Conservation (phyloP, 2,113 vertebrate genomes). For the Scomber colias region DNA sequence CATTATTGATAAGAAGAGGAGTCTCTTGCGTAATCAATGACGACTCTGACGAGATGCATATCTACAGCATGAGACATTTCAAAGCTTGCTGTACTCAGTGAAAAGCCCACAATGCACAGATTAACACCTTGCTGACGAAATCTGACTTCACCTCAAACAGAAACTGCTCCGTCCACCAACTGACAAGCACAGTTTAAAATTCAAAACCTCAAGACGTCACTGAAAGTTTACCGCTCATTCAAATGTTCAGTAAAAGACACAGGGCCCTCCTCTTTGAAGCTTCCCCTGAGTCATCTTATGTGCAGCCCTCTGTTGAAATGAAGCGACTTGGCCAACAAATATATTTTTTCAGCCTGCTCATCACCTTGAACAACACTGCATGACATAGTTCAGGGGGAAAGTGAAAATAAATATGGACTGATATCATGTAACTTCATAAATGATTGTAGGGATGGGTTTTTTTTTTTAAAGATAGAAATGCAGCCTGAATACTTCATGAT, state of each 20-base stretch:
- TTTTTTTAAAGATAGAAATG: not conserved
- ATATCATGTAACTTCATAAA: slow-evolving; percentile 29
- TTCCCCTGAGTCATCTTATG: slow-evolving; percentile 17
- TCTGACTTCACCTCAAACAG: slow-evolving; percentile 4
- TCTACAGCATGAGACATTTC: slow-evolving; percentile 16
- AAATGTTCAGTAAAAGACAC: not conserved
- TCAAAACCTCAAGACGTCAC: not conserved
- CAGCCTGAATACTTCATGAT: not conserved
- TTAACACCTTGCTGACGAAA: slow-evolving; percentile 33
- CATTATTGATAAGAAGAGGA: not conserved
- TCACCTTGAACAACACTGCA: slow-evolving; percentile 32
- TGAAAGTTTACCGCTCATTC: slow-evolving; percentile 1
- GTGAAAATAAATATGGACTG: slow-evolving; percentile 52
- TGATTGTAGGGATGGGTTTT: not conserved
- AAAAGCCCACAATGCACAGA: slow-evolving; percentile 24
- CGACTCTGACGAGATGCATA: not conserved
- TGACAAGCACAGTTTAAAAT: slow-evolving; percentile 25
- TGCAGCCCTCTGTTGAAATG: slow-evolving; percentile 19
- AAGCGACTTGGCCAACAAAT: slow-evolving; percentile 55
- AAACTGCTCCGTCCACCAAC: not conserved
- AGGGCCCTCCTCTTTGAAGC: not conserved
- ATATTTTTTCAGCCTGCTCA: slow-evolving; percentile 58
- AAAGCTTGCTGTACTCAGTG: slow-evolving; percentile 9
- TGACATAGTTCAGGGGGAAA: slow-evolving; percentile 37
- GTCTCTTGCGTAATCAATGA: not conserved